Evolutionary conservation across 2,797 vertebrate species (phyloP).

Genomic region (Epinephelus coioides): DNA sequence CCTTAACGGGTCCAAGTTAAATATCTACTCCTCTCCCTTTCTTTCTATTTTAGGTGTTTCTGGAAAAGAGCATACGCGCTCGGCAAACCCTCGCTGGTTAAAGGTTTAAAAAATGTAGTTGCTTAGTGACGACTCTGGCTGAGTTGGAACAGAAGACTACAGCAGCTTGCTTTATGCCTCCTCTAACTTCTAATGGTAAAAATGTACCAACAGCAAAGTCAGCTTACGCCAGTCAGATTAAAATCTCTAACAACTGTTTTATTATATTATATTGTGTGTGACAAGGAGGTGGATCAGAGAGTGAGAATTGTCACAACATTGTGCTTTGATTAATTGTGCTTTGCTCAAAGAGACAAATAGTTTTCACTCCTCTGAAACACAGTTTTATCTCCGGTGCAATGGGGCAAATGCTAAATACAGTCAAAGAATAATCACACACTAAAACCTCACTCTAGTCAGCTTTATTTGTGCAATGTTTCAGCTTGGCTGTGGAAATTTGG

Average conservation of each 20-base stretch:
- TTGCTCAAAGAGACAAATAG: slow-evolving; percentile 43
- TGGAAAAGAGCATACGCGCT: slow-evolving; percentile 31
- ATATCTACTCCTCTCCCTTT: slow-evolving; percentile 56
- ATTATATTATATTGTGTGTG: slow-evolving; percentile 36
- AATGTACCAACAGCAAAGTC: slow-evolving; percentile 25
- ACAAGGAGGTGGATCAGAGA: slow-evolving; percentile 37
- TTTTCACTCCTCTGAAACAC: slow-evolving; percentile 27
- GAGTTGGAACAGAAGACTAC: slow-evolving; percentile 10
- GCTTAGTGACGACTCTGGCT: slow-evolving; percentile 51
- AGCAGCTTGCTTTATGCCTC: slow-evolving; percentile 35
- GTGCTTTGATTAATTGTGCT: slow-evolving; percentile 48
- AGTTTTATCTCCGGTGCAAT: slow-evolving; percentile 37
- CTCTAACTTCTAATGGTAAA: slow-evolving; percentile 12
- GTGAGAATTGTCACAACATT: slow-evolving; percentile 36
- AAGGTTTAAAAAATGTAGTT: slow-evolving; percentile 53
- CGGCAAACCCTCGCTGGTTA: slow-evolving; percentile 34
- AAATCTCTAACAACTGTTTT: slow-evolving; percentile 26
- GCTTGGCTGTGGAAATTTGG: background rate
- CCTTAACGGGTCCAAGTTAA: slow-evolving; percentile 56
- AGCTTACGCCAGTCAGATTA: slow-evolving; percentile 19
- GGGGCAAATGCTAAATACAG: slow-evolving; percentile 19
- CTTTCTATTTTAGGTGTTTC: slow-evolving; percentile 55
- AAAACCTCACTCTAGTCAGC: slow-evolving; percentile 18
- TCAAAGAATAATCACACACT: slow-evolving; percentile 37
- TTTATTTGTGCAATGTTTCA: slow-evolving; percentile 44